phyloP scores from a whole-genome alignment of 2,888 invertebrate genomes.

The Temnothorax ravouxi region DNA sequence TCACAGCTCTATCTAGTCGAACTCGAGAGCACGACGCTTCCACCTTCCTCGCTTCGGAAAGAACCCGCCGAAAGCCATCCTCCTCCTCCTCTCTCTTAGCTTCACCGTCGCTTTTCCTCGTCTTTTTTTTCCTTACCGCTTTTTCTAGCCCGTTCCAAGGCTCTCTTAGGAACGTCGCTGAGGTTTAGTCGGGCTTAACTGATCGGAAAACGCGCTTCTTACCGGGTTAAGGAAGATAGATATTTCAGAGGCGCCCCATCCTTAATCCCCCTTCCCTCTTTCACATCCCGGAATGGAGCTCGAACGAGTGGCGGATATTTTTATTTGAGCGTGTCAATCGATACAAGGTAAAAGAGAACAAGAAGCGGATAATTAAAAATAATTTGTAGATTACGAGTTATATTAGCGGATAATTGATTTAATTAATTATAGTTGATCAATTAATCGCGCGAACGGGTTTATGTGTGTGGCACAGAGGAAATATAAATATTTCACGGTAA shows the following conservation, averaged over 20 bases:
- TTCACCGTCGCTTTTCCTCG: constrained; percentile 25
- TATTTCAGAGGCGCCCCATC: constrained; percentile 69
- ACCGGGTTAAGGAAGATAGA: constrained; percentile 78
- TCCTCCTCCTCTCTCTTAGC: constrained; percentile 18
- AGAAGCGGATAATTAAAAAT: constrained; percentile 45
- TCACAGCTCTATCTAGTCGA: constrained; percentile 84
- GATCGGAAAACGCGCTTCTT: constrained; percentile 83
- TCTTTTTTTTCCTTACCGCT: neutral
- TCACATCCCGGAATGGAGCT: constrained; percentile 26
- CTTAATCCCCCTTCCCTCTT: constrained; percentile 45
- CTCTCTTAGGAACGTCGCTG: constrained; percentile 77
- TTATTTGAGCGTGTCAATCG: constrained; percentile 49
- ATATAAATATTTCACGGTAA: constrained; percentile 33
- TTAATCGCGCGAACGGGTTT: constrained; percentile 24
- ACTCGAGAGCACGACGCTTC: constrained; percentile 69
- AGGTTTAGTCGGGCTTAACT: constrained; percentile 81
- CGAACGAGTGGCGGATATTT: constrained; percentile 54
- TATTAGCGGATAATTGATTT: constrained; percentile 50
- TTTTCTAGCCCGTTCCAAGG: constrained; percentile 29
- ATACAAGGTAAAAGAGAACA: constrained; percentile 9
- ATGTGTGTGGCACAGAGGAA: neutral
- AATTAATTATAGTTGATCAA: constrained; percentile 39
- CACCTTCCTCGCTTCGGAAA: constrained; percentile 30
- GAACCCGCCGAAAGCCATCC: constrained; percentile 33
- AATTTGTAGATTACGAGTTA: constrained; percentile 34